Base-by-base conservation (phyloP, 2,797 vertebrate genomes). In the Euphonia xanthogaster region DNA sequence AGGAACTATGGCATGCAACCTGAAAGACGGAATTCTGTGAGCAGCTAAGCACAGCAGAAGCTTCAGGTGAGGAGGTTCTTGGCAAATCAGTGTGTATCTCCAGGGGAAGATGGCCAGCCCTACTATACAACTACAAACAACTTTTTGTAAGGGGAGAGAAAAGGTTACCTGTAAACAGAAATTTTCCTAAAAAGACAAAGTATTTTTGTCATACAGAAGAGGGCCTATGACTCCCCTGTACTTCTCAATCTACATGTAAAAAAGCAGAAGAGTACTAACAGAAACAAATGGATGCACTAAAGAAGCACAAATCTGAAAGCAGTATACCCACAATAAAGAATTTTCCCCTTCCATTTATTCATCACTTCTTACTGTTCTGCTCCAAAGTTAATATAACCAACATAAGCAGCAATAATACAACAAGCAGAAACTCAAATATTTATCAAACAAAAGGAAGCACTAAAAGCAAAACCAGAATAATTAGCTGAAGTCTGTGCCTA, bases 121-220 rank as follows among this genome's bases (percentile, higher is more conserved):
- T 61, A 48, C n/a, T 37, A n/a, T 4, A 71, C 7, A 51, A 65
- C 54, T 51, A 57, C 2, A 58, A 20, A 33, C 28, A 13, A 7
- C 40, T 87, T 55, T 72, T 45, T 3, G 0, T 33, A 60, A 63
- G 6, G 6, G 14, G 0, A 48, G 5, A 60, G 5, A 33, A 63
- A n/a, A 60, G 45, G 50, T 53, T 45, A 53, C 19, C 23, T 37
- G 30, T 12, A 55, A 89, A 72, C 10, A 85, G 19, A 42, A 67
- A 14, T 8, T 30, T 48, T 75, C 33, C 37, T 63, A 35, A 73
- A 81, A 82, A 58, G 37, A 74, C 6, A 31, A 61, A 79, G 5
- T 39, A 23, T 2, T 84, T 83, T 47, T 61, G 11, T 37, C 30
- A 24, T 31, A 40, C 13, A 35, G 50, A 39, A 54, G 24, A 76